phyloP scores from a whole-genome alignment of 1,140 invertebrate genomes.

The Battus philenor region DNA sequence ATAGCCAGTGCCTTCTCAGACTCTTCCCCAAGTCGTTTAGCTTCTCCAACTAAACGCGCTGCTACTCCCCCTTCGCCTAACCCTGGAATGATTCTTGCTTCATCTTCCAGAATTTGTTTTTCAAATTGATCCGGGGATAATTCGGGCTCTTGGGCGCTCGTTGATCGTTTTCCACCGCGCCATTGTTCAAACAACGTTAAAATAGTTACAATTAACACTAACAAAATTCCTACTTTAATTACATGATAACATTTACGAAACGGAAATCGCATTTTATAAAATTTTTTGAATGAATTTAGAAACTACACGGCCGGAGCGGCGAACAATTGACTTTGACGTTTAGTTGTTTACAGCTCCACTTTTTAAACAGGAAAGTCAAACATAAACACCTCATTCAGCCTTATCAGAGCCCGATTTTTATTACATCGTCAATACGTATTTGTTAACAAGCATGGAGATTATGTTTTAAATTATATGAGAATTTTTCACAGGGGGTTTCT shows the following conservation, averaged over 20 bases:
- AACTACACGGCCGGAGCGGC: constrained; percentile 19
- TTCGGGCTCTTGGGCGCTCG: constrained; percentile 30
- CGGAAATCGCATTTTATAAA: constrained; percentile 45
- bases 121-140: constrained; percentile 40
- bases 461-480: too few relatives aligned
- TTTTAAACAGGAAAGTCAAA: constrained; percentile 53
- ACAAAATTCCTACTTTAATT: constrained; percentile 43
- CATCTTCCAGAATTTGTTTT: constrained; percentile 51
- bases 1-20: constrained; percentile 59
- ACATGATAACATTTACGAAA: constrained; percentile 57
- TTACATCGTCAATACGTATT: not conserved
- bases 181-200: constrained; percentile 55
- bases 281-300: constrained; percentile 23
- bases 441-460: not conserved
- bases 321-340: constrained; percentile 42
- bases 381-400: constrained; percentile 45
- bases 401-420: constrained; percentile 22
- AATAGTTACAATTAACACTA: constrained; percentile 46
- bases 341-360: constrained; percentile 41
- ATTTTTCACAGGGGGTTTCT: too few relatives aligned
- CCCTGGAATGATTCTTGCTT: constrained; percentile 51
- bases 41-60: constrained; percentile 41
- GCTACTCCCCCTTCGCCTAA: constrained; percentile 56
- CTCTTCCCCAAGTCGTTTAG: constrained; percentile 48
- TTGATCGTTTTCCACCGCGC: constrained; percentile 49